A percentile compares a stretch with the other conserved stretches of the same genome.
Conservation (phyloP, 2,113 vertebrate species). For the Brachyhypopomus occidentalis region DNA sequence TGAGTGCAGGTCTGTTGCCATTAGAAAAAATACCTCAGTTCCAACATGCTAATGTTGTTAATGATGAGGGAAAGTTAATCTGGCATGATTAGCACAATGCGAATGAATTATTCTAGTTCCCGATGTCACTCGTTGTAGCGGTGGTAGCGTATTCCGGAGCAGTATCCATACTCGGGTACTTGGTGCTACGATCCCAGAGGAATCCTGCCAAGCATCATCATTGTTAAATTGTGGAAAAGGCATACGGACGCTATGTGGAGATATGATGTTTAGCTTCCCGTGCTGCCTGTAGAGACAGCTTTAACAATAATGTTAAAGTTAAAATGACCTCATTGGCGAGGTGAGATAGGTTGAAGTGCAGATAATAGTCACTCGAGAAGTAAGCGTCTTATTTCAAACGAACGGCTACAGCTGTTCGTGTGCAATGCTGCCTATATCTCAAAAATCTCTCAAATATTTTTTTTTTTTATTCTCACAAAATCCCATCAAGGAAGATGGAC, state of each 20-base stretch:
- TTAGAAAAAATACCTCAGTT: not conserved
- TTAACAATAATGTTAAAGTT: slow-evolving; percentile 14
- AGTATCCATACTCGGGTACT: too few relatives aligned
- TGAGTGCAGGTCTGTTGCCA: not conserved
- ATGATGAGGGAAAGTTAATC: too few relatives aligned
- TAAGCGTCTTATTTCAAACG: not conserved
- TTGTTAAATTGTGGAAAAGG: slow-evolving; percentile 1
- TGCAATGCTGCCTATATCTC: not conserved
- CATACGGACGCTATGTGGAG: not conserved
- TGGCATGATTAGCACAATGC: too few relatives aligned
- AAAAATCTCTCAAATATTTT: not conserved
- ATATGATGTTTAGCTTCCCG: slow-evolving; percentile 6
- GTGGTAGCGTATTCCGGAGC: too few relatives aligned
- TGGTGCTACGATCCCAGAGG: not conserved
- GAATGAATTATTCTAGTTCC: too few relatives aligned
- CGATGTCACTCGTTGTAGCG: too few relatives aligned
- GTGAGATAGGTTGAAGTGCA: slow-evolving; percentile 1
- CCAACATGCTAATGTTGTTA: too few relatives aligned
- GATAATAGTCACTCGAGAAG: slow-evolving; percentile 1
- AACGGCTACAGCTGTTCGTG: not conserved
- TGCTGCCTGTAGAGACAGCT: slow-evolving; percentile 7
- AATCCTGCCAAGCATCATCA: not conserved
- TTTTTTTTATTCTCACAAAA: not conserved
- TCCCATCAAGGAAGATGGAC: not conserved
- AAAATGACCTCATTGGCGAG: slow-evolving; percentile 27